These are phyloP conservation scores for Wiebesia pumilae DNA, from an alignment of 1,140 invertebrate species.

Conservation along the genomic window DNA sequence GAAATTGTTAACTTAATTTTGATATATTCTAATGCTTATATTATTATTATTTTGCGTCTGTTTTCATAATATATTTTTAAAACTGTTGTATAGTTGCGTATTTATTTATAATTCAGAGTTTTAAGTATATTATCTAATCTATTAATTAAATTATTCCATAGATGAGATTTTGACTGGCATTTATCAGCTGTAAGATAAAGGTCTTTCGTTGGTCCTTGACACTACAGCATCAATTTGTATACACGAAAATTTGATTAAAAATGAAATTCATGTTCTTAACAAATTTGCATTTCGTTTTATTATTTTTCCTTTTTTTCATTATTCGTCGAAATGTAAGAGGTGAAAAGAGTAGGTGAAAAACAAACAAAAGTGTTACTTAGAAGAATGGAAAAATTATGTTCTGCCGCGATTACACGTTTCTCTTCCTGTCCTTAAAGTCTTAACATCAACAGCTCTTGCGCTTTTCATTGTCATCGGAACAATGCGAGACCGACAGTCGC, in stretches of 20 bases:
- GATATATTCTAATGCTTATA: too few species aligned
- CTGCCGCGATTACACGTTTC: neutral
- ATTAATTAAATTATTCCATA: too few species aligned
- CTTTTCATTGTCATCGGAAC: conserved; percentile 8
- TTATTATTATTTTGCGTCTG: too few species aligned
- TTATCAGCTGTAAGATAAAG: too few species aligned
- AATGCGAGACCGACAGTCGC: neutral
- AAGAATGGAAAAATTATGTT: neutral
- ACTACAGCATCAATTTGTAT: neutral
- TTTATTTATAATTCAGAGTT: too few species aligned
- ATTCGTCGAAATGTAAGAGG: neutral
- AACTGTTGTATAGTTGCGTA: too few species aligned
- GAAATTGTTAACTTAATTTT: too few species aligned
- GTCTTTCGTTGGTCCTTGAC: neutral
- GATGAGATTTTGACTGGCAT: too few species aligned
- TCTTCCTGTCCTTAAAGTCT: neutral
- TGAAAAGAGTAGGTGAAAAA: too few species aligned
- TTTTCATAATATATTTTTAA: too few species aligned
- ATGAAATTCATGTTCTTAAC: neutral
- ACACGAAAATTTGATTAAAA: neutral
- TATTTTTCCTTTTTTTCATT: neutral
- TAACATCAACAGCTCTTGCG: neutral
- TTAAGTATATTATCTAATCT: too few species aligned
- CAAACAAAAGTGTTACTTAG: neutral
- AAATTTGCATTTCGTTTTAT: neutral